phyloP scores from a whole-genome alignment of 2,797 vertebrate genomes.

The Pseudochromis fuscus region DNA sequence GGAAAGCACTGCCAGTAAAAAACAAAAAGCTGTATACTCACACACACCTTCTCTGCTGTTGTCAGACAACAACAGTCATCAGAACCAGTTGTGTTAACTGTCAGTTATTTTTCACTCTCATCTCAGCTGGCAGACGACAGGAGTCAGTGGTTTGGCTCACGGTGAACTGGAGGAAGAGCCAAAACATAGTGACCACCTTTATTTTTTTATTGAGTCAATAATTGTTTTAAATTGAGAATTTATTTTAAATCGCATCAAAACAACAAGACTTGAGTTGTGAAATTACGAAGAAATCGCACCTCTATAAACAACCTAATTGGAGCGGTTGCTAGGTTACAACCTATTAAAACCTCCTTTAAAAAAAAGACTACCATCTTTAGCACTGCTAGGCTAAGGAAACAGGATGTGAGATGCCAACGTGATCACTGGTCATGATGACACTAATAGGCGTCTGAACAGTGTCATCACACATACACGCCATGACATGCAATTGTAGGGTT shows the following conservation, averaged over 20 bases:
- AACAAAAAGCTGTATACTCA: background rate
- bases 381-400: conserved; percentile 10
- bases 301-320: background rate
- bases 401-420: conserved; percentile 21
- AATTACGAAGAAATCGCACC: background rate
- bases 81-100: background rate
- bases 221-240: background rate
- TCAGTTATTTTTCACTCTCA: background rate
- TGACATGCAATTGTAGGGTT: conserved; percentile 26
- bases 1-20: background rate
- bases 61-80: background rate
- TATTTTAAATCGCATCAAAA: background rate
- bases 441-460: conserved; percentile 5
- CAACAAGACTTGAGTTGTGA: background rate
- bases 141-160: conserved; percentile 11
- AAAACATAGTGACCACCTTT: background rate
- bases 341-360: background rate
- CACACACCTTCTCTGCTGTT: background rate
- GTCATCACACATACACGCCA: conserved; percentile 42
- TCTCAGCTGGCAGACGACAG: background rate
- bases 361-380: background rate
- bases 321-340: background rate
- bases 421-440: conserved; percentile 51
- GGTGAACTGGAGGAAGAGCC: background rate
- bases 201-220: background rate